Evolutionary conservation across 2,797 vertebrate species (phyloP).

Genomic region (Micromesistius poutassou): DNA sequence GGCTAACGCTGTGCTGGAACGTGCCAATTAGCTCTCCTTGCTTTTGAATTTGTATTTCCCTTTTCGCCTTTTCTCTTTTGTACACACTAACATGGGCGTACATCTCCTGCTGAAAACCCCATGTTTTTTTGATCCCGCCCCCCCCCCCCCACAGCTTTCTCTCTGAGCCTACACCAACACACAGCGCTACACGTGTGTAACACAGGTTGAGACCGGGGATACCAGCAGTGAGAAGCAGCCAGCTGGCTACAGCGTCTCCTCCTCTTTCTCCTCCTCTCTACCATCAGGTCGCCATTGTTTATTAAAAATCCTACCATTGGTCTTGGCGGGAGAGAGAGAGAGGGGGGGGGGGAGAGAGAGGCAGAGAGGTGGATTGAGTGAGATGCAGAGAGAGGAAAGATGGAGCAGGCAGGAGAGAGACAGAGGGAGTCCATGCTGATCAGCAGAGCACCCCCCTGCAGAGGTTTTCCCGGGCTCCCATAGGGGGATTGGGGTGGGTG

Average conservation of each 20-base stretch:
- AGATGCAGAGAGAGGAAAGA: neutral
- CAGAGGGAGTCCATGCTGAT: neutral
- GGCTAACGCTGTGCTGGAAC: neutral
- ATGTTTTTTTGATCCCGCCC: neutral
- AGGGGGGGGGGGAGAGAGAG: neutral
- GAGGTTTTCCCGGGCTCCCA: neutral
- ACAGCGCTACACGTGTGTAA: neutral
- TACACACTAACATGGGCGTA: neutral
- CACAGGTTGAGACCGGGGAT: constrained; percentile 20
- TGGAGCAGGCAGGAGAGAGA: neutral
- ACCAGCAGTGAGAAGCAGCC: constrained; percentile 39
- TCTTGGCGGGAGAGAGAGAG: constrained; percentile 40
- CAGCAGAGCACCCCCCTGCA: neutral
- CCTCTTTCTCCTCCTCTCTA: constrained; percentile 16
- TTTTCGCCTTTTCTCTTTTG: neutral
- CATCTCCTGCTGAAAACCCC: neutral
- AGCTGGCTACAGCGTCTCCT: constrained; percentile 54
- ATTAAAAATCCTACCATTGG: constrained; percentile 62
- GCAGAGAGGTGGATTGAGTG: neutral
- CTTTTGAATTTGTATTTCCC: neutral
- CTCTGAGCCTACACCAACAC: neutral
- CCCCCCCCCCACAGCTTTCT: constrained; percentile 7
- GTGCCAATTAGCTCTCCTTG: neutral
- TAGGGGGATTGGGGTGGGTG: neutral
- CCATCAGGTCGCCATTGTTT: constrained; percentile 64